These are phyloP conservation scores for Drosophila recens DNA, from an alignment of 2,888 invertebrate species.

Conservation along the genomic window DNA sequence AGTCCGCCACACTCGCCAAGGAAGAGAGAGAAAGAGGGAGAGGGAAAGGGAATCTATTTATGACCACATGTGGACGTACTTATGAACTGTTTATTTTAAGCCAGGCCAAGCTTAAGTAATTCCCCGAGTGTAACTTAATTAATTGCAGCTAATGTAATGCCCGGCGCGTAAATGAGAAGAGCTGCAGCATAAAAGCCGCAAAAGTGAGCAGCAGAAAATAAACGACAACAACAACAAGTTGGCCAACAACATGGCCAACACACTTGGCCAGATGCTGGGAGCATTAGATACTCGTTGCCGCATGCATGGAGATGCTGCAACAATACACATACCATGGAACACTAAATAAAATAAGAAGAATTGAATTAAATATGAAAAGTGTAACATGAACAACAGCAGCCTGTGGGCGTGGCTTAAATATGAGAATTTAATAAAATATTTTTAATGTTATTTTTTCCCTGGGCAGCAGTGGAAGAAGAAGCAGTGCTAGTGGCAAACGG, in stretches of 20 bases:
- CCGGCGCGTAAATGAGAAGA: slow-evolving; percentile 31
- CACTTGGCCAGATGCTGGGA: slow-evolving; percentile 17
- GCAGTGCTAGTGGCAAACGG: slow-evolving; percentile 46
- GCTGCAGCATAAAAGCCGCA: slow-evolving; percentile 47
- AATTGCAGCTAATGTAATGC: slow-evolving; percentile 77
- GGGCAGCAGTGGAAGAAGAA: background rate
- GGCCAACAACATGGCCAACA: slow-evolving; percentile 12
- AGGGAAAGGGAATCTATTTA: slow-evolving; percentile 43
- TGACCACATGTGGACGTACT: slow-evolving; percentile 56
- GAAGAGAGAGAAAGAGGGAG: background rate
- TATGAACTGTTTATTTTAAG: slow-evolving; percentile 75
- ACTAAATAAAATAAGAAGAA: slow-evolving; percentile 27
- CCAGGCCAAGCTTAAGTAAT: slow-evolving; percentile 62
- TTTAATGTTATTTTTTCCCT: slow-evolving; percentile 70
- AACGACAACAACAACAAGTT: slow-evolving; percentile 17
- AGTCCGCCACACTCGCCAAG: background rate
- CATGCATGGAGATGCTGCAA: slow-evolving; percentile 45
- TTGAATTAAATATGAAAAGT: slow-evolving; percentile 66
- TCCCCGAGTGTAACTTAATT: slow-evolving; percentile 74
- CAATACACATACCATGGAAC: slow-evolving; percentile 18
- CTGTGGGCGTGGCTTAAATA: slow-evolving; percentile 39
- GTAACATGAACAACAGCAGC: slow-evolving; percentile 45
- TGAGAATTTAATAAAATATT: slow-evolving; percentile 76
- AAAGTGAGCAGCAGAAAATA: slow-evolving; percentile 42
- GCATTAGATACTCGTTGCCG: slow-evolving; percentile 10